Percentiles rank a stretch among this genome's conserved stretches.
phyloP scores from a whole-genome alignment of 2,113 vertebrate genomes.

The Antechinus flavipes region DNA sequence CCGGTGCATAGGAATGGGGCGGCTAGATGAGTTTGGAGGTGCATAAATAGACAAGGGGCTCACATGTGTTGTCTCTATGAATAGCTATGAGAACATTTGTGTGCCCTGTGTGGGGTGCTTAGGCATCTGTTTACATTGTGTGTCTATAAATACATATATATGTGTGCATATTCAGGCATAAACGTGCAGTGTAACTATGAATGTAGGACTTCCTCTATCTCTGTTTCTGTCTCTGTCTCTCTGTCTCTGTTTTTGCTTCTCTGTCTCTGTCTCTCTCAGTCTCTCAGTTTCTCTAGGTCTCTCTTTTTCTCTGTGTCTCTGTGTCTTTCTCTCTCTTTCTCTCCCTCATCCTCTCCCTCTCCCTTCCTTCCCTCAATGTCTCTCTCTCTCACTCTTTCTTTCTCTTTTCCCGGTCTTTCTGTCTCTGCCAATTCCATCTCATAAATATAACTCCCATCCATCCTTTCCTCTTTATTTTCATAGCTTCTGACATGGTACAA shows the following conservation, averaged over 20 bases:
- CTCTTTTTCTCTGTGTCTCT: too few species aligned
- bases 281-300: too few species aligned
- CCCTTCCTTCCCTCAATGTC: too few species aligned
- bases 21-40: not conserved
- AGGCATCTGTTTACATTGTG: not conserved
- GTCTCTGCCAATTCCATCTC: not conserved
- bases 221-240: too few species aligned
- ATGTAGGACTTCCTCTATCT: not conserved
- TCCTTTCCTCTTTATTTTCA: not conserved
- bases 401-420: too few species aligned
- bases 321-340: too few species aligned
- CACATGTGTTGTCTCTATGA: not conserved
- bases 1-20: not conserved
- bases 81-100: not conserved
- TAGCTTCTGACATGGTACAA: not conserved
- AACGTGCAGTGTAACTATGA: not conserved
- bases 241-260: too few species aligned
- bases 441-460: not conserved
- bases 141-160: not conserved
- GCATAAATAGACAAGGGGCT: not conserved
- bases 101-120: not conserved
- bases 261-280: too few species aligned
- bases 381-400: too few species aligned
- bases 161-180: not conserved
- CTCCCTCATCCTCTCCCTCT: too few species aligned